Evolutionary conservation across 2,797 vertebrate species (phyloP).

Genomic region (Pteropus rufus): DNA sequence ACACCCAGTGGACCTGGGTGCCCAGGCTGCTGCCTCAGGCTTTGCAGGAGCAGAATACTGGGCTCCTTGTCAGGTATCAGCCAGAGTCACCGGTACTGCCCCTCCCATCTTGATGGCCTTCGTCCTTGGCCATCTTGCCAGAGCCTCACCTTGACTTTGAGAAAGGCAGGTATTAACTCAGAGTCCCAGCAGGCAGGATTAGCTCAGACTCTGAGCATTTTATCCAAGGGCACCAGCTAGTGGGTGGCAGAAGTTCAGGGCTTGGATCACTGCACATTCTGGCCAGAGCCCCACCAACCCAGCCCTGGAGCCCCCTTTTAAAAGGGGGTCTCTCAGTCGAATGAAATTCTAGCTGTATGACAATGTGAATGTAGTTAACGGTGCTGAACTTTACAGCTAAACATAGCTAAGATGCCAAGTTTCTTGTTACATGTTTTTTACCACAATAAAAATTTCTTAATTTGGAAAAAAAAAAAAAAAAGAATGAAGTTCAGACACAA

Average conservation of each 20-base stretch:
- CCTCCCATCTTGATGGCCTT: fast-evolving
- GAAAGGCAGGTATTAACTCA: neutral
- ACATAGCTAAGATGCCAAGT: neutral
- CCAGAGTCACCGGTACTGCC: neutral
- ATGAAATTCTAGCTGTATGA: neutral
- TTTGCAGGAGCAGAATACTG: neutral
- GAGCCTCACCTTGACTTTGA: neutral
- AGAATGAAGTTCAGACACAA: neutral
- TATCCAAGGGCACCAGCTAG: neutral
- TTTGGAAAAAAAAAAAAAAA: neutral
- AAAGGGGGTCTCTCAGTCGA: neutral
- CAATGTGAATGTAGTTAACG: fast-evolving
- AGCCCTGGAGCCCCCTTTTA: no score
- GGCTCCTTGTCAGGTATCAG: neutral
- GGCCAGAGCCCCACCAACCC: neutral
- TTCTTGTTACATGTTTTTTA: neutral
- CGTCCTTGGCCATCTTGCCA: neutral
- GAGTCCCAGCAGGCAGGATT: fast-evolving
- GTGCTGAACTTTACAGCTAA: neutral
- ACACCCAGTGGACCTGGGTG: neutral
- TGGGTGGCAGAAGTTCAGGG: neutral
- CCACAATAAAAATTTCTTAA: neutral
- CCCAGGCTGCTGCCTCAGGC: neutral
- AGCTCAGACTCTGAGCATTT: neutral
- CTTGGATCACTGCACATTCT: fast-evolving